Evolutionary conservation across 2,888 invertebrate genomes (phyloP).

Genomic region (Aquatica leii): DNA sequence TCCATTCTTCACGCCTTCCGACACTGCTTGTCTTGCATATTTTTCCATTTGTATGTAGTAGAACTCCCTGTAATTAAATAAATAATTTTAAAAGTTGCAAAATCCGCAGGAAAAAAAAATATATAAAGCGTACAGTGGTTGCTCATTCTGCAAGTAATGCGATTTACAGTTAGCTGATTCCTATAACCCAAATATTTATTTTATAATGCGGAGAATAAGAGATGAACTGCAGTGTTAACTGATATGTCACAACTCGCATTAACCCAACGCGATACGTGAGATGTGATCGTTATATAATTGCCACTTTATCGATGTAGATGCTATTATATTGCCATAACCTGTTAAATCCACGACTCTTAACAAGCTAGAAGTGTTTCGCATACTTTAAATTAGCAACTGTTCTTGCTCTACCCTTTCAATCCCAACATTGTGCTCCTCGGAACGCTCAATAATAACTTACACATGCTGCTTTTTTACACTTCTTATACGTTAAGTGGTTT

Average conservation of each 20-base stretch:
- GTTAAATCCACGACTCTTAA: slow-evolving; percentile 24
- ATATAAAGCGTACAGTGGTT: neutral
- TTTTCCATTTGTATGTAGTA: slow-evolving; percentile 99
- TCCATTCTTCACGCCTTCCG: slow-evolving; percentile 92
- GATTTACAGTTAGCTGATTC: slow-evolving; percentile 11
- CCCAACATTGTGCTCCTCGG: neutral
- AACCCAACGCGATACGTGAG: slow-evolving; percentile 38
- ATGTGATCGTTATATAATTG: slow-evolving; percentile 48
- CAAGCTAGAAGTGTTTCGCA: slow-evolving; percentile 29
- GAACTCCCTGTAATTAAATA: slow-evolving; percentile 86
- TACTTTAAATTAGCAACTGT: slow-evolving; percentile 48
- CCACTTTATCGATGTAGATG: slow-evolving; percentile 54
- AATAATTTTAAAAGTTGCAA: slow-evolving; percentile 16
- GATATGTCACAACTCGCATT: slow-evolving; percentile 24
- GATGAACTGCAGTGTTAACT: slow-evolving; percentile 21
- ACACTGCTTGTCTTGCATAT: slow-evolving; percentile 97
- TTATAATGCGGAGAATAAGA: slow-evolving; percentile 23
- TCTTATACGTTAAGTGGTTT: too few relatives aligned
- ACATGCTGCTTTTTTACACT: too few relatives aligned
- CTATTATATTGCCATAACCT: slow-evolving; percentile 45
- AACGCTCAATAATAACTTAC: too few relatives aligned
- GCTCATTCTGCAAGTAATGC: neutral
- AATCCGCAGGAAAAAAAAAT: neutral
- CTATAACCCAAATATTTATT: slow-evolving; percentile 6
- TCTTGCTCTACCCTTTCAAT: slow-evolving; percentile 40